A percentile compares a stretch with the other conserved stretches of the same genome.
Conservation (phyloP, 2,797 vertebrate genomes). For the Sciurus carolinensis region DNA sequence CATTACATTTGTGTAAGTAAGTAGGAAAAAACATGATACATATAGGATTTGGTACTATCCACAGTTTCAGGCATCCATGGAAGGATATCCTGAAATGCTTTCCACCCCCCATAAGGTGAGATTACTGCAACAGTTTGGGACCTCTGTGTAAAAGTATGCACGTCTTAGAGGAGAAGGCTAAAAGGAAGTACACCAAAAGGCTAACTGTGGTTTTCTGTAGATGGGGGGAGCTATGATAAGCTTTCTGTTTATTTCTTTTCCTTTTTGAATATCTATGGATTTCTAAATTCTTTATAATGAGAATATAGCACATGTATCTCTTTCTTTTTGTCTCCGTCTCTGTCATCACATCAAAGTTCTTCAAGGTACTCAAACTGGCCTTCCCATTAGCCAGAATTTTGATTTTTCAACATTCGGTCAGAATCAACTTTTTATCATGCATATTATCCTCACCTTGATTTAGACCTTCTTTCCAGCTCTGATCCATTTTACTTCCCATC, state of each 20-base stretch:
- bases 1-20: neutral
- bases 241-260: neutral
- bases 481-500: neutral
- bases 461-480: neutral
- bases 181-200: neutral
- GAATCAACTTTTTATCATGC: neutral
- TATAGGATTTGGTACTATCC: neutral
- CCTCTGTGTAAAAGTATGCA: neutral
- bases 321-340: neutral
- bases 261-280: neutral
- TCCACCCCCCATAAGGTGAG: neutral
- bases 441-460: neutral
- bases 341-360: neutral
- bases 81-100: neutral
- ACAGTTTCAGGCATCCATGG: neutral
- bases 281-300: conserved; percentile 19
- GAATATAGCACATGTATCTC: neutral
- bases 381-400: neutral
- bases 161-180: neutral
- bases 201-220: neutral
- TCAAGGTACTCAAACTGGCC: neutral
- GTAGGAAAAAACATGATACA: neutral
- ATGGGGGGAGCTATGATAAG: neutral
- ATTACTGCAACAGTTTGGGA: neutral
- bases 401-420: neutral